phyloP scores from a whole-genome alignment of 2,113 vertebrate species.

The Percina caprodes region DNA sequence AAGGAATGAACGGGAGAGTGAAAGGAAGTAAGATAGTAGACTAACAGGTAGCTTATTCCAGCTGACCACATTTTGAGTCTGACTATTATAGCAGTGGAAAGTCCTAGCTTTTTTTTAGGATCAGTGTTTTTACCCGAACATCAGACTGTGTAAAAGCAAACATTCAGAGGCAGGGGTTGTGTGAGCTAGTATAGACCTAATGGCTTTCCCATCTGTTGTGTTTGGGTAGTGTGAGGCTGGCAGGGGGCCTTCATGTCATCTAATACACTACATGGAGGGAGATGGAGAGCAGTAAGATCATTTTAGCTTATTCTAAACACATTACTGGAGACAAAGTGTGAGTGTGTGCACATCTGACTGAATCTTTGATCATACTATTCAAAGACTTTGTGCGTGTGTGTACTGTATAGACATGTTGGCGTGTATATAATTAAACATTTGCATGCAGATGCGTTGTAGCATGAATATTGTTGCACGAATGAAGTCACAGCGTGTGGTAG shows the following conservation, averaged over 20 bases:
- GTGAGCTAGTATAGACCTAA: conserved; percentile 27
- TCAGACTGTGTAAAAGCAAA: conserved; percentile 39
- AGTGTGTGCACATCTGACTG: not conserved
- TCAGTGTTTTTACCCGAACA: conserved; percentile 13
- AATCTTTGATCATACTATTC: not conserved
- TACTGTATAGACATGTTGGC: not conserved
- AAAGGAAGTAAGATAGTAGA: not conserved
- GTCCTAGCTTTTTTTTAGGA: conserved; percentile 40
- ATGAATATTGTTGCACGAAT: conserved; percentile 12
- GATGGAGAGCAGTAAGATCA: conserved; percentile 26
- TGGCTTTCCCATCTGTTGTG: conserved; percentile 66
- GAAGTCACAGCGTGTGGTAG: conserved; percentile 26
- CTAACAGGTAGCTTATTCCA: not conserved
- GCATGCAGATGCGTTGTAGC: conserved; percentile 23
- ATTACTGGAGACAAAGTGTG: conserved; percentile 8
- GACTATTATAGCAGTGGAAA: not conserved
- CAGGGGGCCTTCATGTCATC: conserved; percentile 39
- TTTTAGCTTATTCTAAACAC: conserved; percentile 24
- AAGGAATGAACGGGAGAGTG: not conserved
- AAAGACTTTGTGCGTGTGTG: not conserved
- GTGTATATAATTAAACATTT: conserved; percentile 16
- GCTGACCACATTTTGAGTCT: not conserved
- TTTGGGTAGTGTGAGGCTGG: conserved; percentile 16
- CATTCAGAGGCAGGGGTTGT: conserved; percentile 19
- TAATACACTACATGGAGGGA: conserved; percentile 54